These are phyloP conservation scores for Pristionchus pacificus DNA, from an alignment of 1,140 invertebrate species.

Conservation along the genomic window DNA sequence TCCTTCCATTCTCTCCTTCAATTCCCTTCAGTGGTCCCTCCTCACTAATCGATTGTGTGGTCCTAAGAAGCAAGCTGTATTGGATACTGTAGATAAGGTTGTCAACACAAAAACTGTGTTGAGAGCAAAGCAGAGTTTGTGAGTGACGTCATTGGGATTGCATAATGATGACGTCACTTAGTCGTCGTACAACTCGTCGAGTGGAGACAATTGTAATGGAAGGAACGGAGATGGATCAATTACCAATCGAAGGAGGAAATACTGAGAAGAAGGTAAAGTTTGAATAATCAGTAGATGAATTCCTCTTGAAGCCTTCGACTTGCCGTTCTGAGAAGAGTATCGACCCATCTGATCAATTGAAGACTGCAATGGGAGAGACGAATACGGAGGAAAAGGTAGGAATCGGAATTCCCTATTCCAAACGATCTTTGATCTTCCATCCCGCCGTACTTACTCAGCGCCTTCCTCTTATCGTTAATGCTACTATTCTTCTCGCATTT, in stretches of 20 bases:
- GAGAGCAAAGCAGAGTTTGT: not conserved
- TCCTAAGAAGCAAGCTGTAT: not conserved
- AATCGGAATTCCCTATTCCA: not conserved
- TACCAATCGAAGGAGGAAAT: no score
- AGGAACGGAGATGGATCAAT: no score
- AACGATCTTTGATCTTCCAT: no score
- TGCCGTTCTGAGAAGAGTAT: no score
- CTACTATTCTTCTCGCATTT: slow-evolving; percentile 52
- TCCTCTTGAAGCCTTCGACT: no score
- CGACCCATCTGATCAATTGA: no score
- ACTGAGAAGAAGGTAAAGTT: no score
- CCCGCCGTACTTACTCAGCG: slow-evolving; percentile 21
- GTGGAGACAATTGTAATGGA: no score
- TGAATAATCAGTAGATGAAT: no score
- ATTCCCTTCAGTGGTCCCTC: slow-evolving; percentile 1
- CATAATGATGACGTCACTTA: slow-evolving; percentile 9
- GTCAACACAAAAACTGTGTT: not conserved
- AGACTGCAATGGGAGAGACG: no score
- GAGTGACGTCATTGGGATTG: no score
- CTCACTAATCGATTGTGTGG: not conserved
- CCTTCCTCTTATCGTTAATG: slow-evolving; percentile 55
- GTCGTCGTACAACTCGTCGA: no score
- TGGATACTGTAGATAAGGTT: not conserved
- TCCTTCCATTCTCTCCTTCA: not conserved
- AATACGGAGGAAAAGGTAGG: slow-evolving; percentile 27